Percentiles rank a stretch among this genome's conserved stretches.
phyloP scores from a whole-genome alignment of 2,888 invertebrate genomes.

The Cistogaster globosa region DNA sequence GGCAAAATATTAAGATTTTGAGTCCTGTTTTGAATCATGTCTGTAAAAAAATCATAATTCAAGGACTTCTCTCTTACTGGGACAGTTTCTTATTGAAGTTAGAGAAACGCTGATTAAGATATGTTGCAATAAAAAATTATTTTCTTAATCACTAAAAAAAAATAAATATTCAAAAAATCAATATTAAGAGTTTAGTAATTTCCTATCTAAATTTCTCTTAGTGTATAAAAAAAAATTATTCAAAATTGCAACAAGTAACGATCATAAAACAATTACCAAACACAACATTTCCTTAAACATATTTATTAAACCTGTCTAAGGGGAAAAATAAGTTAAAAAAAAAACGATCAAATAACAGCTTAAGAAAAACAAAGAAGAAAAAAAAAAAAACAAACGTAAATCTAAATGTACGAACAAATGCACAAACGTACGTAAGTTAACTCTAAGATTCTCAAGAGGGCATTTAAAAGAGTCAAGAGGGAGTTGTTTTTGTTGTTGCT shows the following conservation, averaged over 20 bases:
- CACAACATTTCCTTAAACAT: constrained; percentile 81
- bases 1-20: too few relatives aligned
- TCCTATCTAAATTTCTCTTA: constrained; percentile 51
- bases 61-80: too few relatives aligned
- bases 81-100: too few relatives aligned
- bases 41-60: too few relatives aligned
- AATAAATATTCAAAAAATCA: too few relatives aligned
- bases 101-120: too few relatives aligned
- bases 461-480: constrained; percentile 54
- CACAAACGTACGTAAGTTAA: not conserved
- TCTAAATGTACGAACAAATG: not conserved
- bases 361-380: constrained; percentile 11
- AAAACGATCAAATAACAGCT: constrained; percentile 38
- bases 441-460: constrained; percentile 50
- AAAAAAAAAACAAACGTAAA: constrained; percentile 38
- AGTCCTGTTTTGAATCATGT: too few relatives aligned
- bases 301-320: constrained; percentile 81
- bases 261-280: constrained; percentile 80
- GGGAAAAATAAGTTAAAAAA: constrained; percentile 74
- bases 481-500: constrained; percentile 40
- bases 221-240: constrained; percentile 57
- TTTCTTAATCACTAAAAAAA: too few relatives aligned
- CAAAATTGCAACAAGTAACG: constrained; percentile 62
- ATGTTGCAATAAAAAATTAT: too few relatives aligned
- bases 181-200: too few relatives aligned